A percentile compares a stretch with the other conserved stretches of the same genome.
These are phyloP conservation scores for Neoniphon sammara DNA, from an alignment of 2,797 vertebrate species.

Conservation along the genomic window DNA sequence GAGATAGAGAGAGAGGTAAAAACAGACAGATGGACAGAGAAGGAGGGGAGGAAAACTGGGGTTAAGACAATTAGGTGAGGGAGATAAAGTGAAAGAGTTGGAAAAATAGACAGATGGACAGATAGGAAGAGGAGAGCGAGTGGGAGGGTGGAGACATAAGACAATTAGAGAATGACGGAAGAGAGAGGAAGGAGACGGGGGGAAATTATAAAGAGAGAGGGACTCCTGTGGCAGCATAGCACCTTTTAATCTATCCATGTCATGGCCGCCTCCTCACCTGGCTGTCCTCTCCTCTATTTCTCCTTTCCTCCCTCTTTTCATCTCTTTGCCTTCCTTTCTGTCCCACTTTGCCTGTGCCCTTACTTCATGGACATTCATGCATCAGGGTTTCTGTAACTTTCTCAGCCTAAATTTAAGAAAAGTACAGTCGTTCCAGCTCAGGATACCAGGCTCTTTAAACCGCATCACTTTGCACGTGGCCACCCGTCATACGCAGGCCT, in stretches of 20 bases:
- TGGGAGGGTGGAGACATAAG: background rate
- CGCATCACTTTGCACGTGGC: background rate
- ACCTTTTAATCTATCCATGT: background rate
- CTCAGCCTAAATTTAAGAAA: constrained; percentile 4
- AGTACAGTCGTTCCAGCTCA: constrained; percentile 3
- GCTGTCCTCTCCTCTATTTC: background rate
- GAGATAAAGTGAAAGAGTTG: constrained; percentile 18
- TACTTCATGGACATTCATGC: background rate
- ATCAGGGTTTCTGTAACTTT: background rate
- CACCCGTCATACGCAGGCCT: constrained; percentile 8
- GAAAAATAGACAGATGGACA: constrained; percentile 2
- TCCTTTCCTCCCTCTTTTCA: too few species aligned
- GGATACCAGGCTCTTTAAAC: constrained; percentile 1
- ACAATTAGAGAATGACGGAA: background rate
- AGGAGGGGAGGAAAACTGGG: constrained; percentile 8
- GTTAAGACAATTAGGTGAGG: constrained; percentile 25
- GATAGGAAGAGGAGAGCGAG: background rate
- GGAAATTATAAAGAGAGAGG: background rate
- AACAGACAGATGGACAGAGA: constrained; percentile 38
- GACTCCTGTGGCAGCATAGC: background rate
- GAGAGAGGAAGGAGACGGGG: background rate
- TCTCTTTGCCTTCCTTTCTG: background rate
- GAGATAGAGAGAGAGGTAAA: background rate
- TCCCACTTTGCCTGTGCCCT: constrained; percentile 5
- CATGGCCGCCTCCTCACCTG: background rate